Base-by-base conservation (phyloP, 2,888 invertebrate species). In the Venustoraphidia nigricollis region DNA sequence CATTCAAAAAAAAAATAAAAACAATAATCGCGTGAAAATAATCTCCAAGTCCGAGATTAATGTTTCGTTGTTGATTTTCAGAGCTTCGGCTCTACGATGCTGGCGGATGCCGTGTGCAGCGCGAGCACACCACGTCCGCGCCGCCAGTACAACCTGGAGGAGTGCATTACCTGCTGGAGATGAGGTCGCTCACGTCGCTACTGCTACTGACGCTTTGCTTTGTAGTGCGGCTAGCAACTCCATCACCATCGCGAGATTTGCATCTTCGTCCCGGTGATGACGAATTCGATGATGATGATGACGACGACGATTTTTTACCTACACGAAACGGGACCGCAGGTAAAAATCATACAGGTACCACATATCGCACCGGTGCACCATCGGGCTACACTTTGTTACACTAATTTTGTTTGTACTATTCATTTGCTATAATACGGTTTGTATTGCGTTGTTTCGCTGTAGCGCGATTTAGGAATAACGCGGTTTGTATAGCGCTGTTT, bases 151-250 rank as follows among this genome's bases (percentile, higher is more conserved):
- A 3, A 27, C 27, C 27, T 34, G 42, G 34, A 37, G 42, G 42
- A 43, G 47, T 38, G 34, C 34, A 27, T 11, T 38, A 34, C 34
- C 11, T 34, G 44, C 34, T 58, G 63, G 65, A 65, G 64, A 66
- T 66, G 65, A 65, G 61, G 65, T 56, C 59, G 54, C 54, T 55
- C 53, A 56, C 57, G 52, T 51, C 62, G 56, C 57, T 57, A 54
- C 54, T 64, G 53, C 60, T 62, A 59, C 55, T 65, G 51, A 55
- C 62, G 60, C 60, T 68, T 53, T 62, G 63, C 59, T 62, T 61
- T 55, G 60, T 65, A 56, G 57, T 64, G 56, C 58, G 60, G 46
- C 53, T 63, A 49, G 57, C 58, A 34, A 60, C 62, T 34, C 62
- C 63, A 27, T 5, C 27, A 27, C 27, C 27, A 27, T 27, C 27